These are phyloP conservation scores for Bombus difficillimus DNA, from an alignment of 1,140 invertebrate species.

Conservation along the genomic window DNA sequence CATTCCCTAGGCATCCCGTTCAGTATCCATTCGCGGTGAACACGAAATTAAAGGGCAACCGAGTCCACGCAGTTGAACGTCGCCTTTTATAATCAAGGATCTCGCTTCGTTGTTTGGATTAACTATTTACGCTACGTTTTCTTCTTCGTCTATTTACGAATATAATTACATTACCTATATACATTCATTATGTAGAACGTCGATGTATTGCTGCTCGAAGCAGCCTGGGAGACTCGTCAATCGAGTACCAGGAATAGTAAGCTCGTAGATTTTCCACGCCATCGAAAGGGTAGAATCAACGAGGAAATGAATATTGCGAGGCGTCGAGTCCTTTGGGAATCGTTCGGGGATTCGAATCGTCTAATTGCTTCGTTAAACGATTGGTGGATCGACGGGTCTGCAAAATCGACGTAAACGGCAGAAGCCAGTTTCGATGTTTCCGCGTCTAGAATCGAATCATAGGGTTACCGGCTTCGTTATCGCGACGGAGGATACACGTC, in stretches of 20 bases:
- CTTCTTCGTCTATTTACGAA: neutral
- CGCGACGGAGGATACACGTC: neutral
- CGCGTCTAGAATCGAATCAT: neutral
- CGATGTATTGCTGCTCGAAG: too few relatives aligned
- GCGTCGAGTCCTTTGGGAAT: neutral
- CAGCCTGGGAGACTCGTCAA: neutral
- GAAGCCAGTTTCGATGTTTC: neutral
- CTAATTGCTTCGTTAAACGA: conserved; percentile 29
- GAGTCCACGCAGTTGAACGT: neutral
- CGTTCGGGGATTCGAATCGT: neutral
- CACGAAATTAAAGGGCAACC: conserved; percentile 21
- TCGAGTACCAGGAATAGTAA: neutral
- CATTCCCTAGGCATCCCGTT: neutral
- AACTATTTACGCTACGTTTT: neutral
- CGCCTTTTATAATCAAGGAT: neutral
- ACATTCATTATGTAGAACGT: neutral
- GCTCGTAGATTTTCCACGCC: neutral
- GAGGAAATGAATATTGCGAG: conserved; percentile 20
- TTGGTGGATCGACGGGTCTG: neutral
- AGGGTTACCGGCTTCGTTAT: conserved; percentile 14
- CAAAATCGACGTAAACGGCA: neutral
- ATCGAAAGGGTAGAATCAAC: too few relatives aligned
- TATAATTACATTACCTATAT: neutral
- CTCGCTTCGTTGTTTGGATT: neutral
- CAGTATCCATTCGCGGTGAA: neutral